Conservation (phyloP, 2,113 vertebrate genomes). For the Oreochromis aureus region DNA sequence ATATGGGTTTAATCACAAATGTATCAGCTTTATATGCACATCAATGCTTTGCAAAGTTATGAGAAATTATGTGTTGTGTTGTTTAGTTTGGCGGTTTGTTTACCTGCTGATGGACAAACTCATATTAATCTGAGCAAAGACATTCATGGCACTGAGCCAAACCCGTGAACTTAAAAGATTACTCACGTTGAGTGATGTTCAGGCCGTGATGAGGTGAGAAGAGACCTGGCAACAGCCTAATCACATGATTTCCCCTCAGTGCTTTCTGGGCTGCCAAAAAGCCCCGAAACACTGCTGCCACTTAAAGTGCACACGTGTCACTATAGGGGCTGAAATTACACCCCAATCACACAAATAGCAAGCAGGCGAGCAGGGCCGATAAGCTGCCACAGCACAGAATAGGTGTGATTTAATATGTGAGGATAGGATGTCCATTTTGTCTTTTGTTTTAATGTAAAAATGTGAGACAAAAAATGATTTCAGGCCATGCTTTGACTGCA, state of each 20-base stretch:
- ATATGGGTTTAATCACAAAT: not conserved
- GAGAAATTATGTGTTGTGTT: not conserved
- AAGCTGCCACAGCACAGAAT: not conserved
- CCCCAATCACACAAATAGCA: slow-evolving; percentile 57
- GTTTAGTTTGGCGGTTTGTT: not conserved
- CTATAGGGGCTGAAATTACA: slow-evolving; percentile 59
- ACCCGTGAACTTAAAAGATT: not conserved
- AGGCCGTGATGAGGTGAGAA: slow-evolving; percentile 8
- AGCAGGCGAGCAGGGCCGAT: not conserved
- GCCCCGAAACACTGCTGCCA: not conserved
- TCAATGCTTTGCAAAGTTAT: not conserved
- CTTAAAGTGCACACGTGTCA: slow-evolving; percentile 1
- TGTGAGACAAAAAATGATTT: not conserved
- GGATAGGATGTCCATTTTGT: not conserved
- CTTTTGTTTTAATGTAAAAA: not conserved
- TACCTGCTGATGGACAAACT: slow-evolving; percentile 3
- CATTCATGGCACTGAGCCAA: not conserved
- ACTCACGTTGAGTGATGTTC: slow-evolving; percentile 1
- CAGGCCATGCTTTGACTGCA: not conserved
- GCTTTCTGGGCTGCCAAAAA: slow-evolving; percentile 24
- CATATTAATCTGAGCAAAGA: not conserved
- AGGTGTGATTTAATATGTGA: not conserved
- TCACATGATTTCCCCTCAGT: slow-evolving; percentile 38
- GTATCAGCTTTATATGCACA: not conserved
- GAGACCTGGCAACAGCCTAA: slow-evolving; percentile 11